Evolutionary conservation across 1,140 invertebrate genomes (phyloP).

Genomic region (Lamellibrachia luymesi): DNA sequence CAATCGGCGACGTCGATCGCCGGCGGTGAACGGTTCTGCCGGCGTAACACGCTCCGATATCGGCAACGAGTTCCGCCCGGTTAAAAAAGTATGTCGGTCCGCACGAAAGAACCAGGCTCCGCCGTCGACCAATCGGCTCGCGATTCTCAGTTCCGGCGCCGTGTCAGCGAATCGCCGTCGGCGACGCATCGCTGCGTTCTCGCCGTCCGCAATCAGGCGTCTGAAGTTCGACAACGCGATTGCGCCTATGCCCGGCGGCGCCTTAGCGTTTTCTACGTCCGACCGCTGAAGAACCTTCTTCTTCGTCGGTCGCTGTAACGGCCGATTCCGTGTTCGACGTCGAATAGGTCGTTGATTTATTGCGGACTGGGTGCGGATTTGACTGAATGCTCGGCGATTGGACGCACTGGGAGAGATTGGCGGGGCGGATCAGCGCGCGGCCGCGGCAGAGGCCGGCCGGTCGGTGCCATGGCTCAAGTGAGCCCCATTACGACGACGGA

Average conservation of each 20-base stretch:
- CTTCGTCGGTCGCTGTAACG: neutral
- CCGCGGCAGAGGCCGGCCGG: neutral
- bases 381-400: neutral
- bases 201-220: neutral
- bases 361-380: neutral
- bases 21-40: neutral
- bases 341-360: neutral
- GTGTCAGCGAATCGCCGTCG: neutral
- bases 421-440: neutral
- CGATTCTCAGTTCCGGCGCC: neutral
- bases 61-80: neutral
- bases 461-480: neutral
- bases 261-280: neutral
- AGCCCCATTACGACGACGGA: neutral
- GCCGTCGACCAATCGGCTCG: neutral
- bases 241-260: neutral
- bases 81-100: neutral
- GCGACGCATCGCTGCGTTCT: conserved; percentile 9
- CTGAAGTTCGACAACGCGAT: neutral
- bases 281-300: neutral
- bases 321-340: neutral
- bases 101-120: neutral
- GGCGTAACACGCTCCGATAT: neutral
- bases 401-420: neutral
- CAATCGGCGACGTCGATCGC: neutral